Evolutionary conservation across 2,113 vertebrate genomes (phyloP).

Genomic region (Ammodytes dubius): DNA sequence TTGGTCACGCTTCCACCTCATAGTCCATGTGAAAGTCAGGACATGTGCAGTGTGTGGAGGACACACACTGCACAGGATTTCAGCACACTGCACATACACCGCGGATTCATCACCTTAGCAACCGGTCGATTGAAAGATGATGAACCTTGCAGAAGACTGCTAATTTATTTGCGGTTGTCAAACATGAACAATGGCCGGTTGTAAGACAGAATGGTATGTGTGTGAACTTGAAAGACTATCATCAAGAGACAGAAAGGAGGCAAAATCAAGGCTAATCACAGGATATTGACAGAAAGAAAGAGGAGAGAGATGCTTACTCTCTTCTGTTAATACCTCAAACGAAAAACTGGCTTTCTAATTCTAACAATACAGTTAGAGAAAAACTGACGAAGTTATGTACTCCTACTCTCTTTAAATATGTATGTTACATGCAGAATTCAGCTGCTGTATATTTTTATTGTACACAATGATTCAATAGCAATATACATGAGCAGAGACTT

Average conservation of each 20-base stretch:
- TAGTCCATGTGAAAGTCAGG: not conserved
- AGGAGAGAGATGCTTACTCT: not conserved
- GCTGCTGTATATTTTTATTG: conserved; percentile 1
- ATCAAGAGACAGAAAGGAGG: conserved; percentile 25
- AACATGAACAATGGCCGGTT: conserved; percentile 74
- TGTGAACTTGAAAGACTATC: conserved; percentile 32
- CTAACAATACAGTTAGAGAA: not conserved
- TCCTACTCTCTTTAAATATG: not conserved
- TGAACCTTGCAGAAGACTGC: conserved; percentile 77
- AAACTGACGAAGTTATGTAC: not conserved
- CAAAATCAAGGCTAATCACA: conserved; percentile 22
- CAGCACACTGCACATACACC: conserved; percentile 64
- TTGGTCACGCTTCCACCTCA: conserved; percentile 21
- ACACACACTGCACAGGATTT: conserved; percentile 64
- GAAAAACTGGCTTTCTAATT: not conserved
- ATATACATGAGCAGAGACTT: not conserved
- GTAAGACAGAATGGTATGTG: conserved; percentile 38
- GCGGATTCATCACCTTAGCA: conserved; percentile 80
- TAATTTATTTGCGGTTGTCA: conserved; percentile 78
- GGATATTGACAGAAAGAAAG: not conserved
- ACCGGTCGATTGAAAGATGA: conserved; percentile 79
- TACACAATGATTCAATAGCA: conserved; percentile 3
- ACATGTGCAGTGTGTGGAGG: conserved; percentile 31
- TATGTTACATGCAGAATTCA: not conserved
- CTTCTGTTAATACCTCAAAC: conserved; percentile 1